phyloP scores from a whole-genome alignment of 2,888 invertebrate genomes.

The Mamestra brassicae region DNA sequence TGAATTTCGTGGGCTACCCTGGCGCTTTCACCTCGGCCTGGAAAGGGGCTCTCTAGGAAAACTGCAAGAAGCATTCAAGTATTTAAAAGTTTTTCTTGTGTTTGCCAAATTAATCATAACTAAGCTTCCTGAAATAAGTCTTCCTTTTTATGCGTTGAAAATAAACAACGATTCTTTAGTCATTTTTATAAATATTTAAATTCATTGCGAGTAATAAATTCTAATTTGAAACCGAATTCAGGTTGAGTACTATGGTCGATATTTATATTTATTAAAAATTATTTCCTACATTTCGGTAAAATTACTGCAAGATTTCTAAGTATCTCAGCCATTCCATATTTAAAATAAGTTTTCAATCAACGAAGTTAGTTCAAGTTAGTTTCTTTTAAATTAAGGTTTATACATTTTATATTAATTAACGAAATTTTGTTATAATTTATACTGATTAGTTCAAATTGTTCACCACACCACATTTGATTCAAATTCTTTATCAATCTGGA shows the following conservation, averaged over 20 bases:
- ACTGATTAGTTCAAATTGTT: conserved; percentile 63
- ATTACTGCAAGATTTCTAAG: not conserved
- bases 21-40: too few relatives aligned
- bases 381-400: conserved; percentile 49
- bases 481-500: not conserved
- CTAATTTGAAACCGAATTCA: not conserved
- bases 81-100: conserved; percentile 8
- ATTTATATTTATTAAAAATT: not conserved
- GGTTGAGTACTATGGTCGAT: conserved; percentile 4
- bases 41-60: conserved; percentile 14
- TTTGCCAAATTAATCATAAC: conserved; percentile 13
- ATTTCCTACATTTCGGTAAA: not conserved
- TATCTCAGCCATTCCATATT: conserved; percentile 61
- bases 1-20: too few relatives aligned
- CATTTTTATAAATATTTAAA: conserved; percentile 15
- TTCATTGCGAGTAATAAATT: not conserved
- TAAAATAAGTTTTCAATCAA: conserved; percentile 61
- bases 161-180: conserved; percentile 43
- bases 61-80: not conserved
- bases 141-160: conserved; percentile 32
- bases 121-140: conserved; percentile 36
- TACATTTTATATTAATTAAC: conserved; percentile 32
- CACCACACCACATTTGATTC: conserved; percentile 42
- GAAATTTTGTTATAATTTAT: conserved; percentile 39
- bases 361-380: conserved; percentile 51